Percentiles rank a stretch among this genome's conserved stretches.
Evolutionary conservation across 2,113 vertebrate species (phyloP).

Genomic region (Megaceryle maxima): DNA sequence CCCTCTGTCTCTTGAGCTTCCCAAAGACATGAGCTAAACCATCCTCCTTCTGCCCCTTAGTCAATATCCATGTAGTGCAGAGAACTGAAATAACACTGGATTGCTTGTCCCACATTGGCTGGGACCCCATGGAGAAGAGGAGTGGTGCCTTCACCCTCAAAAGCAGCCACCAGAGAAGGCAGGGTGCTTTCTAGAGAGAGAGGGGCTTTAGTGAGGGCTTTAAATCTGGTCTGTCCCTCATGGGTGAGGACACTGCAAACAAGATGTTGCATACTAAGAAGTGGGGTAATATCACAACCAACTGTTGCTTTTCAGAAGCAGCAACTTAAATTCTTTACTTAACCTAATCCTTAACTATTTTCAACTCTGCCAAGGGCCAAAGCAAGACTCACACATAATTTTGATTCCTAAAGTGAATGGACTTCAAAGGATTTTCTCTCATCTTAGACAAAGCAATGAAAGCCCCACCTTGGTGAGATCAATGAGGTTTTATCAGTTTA

Average conservation of each 20-base stretch:
- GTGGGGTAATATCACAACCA: neutral
- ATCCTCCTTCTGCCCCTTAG: neutral
- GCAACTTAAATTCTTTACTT: neutral
- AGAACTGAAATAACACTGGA: neutral
- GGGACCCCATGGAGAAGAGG: neutral
- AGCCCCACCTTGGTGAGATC: neutral
- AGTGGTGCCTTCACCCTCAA: neutral
- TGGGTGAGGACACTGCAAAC: neutral
- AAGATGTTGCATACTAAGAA: neutral
- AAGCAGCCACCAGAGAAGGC: neutral
- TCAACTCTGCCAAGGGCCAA: neutral
- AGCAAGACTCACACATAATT: neutral
- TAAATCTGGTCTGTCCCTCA: neutral
- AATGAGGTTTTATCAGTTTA: neutral
- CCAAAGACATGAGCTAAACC: neutral
- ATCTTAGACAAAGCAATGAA: neutral
- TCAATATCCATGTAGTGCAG: neutral
- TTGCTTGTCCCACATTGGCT: neutral
- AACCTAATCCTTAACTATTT: neutral
- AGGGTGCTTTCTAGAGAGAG: neutral
- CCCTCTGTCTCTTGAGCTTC: neutral
- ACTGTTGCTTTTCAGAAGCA: neutral
- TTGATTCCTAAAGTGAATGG: neutral
- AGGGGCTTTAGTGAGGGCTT: neutral
- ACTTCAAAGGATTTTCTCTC: neutral